Base-by-base conservation (phyloP, 92 coral and sea anemone genomes). In the Phenganax subtilis region DNA sequence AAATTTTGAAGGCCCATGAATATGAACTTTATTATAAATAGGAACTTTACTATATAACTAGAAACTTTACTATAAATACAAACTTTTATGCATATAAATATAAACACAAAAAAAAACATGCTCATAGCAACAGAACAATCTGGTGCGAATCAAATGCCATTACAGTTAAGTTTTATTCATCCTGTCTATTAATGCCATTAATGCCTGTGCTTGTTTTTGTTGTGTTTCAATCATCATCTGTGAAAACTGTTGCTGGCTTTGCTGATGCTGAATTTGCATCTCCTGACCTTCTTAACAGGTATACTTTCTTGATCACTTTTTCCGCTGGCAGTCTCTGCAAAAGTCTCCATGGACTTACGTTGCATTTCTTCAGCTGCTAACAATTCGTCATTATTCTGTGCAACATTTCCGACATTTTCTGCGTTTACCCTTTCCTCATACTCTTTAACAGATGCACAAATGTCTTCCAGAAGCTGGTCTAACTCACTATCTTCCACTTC, bases 161-260 rank as follows among this genome's bases (percentile, higher is more conserved):
- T 29, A 10, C 54, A 51, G 77, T 73, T 73, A 73, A n/a, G 51
- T 73, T 73, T 73, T 73, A 59, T 20, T 73, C 59, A 55, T 52
- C 25, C 16, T 51, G 44, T 53, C 60, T 9, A 73, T 52, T 55
- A 73, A 73, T 8, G 77, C 77, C 77, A 73, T 20, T 59, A 73
- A 8, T 25, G 77, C 60, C 31, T 51, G 53, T 52, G 77, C 54
- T 73, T 73, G 61, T 20, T 73, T 57, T 30, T 73, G 60, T 73
- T 73, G 77, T 52, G 77, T 10, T 3, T 73, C 58, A 25, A 73
- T 53, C 20, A 73, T 73, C 60, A 73, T 54, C 6, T 52, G 77
- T 0, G 77, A 51, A 20, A 73, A 52, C 44, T 68, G 73, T 30
- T 30, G 77, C 14, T 73, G 77, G 44, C 14, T 73, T 73, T 73